Base-by-base conservation (phyloP, 1,140 invertebrate genomes). In the Aporrectodea caliginosa region DNA sequence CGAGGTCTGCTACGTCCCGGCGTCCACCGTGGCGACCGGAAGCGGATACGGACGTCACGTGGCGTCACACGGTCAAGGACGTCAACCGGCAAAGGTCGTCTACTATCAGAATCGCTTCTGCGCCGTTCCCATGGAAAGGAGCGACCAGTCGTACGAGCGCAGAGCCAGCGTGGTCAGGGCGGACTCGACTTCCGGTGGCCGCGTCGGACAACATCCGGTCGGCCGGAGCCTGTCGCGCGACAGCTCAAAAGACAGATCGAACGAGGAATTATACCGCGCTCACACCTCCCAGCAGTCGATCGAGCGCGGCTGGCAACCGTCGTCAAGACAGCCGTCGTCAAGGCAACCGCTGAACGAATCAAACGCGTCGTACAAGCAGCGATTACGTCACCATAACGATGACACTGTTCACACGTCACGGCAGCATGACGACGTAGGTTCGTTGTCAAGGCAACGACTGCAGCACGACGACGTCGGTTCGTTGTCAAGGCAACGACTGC, bases 151-250 rank as follows among this genome's bases (percentile, higher is more conserved):
- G n/a, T n/a, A n/a, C n/a, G n/a, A n/a, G n/a, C n/a, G n/a, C n/a
- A n/a, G n/a, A n/a, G n/a, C n/a, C n/a, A n/a, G 43, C 22, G 43
- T 58, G 22, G 6, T 58, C 43, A 22, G 43, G 22, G 43, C 43
- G n/a, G n/a, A n/a, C n/a, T n/a, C n/a, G n/a, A n/a, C n/a, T n/a
- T n/a, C n/a, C n/a, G n/a, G n/a, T n/a, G n/a, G n/a, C n/a, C n/a
- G n/a, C n/a, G n/a, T n/a, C n/a, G n/a, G 43, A 58, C 43, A 58
- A 58, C 43, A 58, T 58, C 43, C 43, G 43, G 43, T 58, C 43
- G 43, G 43, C 6, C 6, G 43, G 43, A 58, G 43, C 43, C 43
- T 58, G 6, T 58, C 43, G 43, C 43, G 43, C 6, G 43, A 58
- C 22, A 12, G 6, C 43, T 58, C 43, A 22, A 58, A 22, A 58